Evolutionary conservation across 1,140 invertebrate species (phyloP).

Genomic region (Formica exsecta): DNA sequence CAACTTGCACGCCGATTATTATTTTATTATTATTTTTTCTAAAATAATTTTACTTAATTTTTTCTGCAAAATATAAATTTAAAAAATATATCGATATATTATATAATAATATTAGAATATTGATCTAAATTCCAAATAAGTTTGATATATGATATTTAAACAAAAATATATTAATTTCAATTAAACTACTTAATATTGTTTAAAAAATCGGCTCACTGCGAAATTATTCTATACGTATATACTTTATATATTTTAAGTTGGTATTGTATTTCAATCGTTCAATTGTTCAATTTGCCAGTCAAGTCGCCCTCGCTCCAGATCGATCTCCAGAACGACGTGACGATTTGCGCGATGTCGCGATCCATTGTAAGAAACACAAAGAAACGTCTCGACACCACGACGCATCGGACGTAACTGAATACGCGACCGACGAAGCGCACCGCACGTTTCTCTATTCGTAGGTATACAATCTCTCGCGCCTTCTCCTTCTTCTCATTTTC

Average conservation of each 20-base stretch:
- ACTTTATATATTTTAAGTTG: not conserved
- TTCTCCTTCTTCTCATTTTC: constrained; percentile 42
- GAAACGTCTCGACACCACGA: constrained; percentile 79
- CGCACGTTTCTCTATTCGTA: constrained; percentile 74
- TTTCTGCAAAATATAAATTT: not conserved
- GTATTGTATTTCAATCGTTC: constrained; percentile 12
- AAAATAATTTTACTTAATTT: not conserved
- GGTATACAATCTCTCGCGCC: constrained; percentile 62
- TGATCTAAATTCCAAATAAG: not conserved
- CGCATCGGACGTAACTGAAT: constrained; percentile 84
- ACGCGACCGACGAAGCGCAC: constrained; percentile 68
- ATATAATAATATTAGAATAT: not conserved
- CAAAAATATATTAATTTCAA: not conserved
- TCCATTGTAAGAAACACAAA: constrained; percentile 45
- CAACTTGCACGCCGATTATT: not conserved
- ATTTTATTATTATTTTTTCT: not conserved
- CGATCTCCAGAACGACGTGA: not conserved
- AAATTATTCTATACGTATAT: not conserved
- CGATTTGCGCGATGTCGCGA: constrained; percentile 39
- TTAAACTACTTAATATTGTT: not conserved
- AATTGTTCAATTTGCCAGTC: constrained; percentile 44
- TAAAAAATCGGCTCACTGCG: not conserved
- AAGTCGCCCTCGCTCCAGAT: not conserved
- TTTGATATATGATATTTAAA: not conserved
- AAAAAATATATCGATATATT: not conserved